Percentiles rank a stretch among this genome's conserved stretches.
These are phyloP conservation scores for Lumbricus terrestris DNA, from an alignment of 2,888 invertebrate species.

Conservation along the genomic window DNA sequence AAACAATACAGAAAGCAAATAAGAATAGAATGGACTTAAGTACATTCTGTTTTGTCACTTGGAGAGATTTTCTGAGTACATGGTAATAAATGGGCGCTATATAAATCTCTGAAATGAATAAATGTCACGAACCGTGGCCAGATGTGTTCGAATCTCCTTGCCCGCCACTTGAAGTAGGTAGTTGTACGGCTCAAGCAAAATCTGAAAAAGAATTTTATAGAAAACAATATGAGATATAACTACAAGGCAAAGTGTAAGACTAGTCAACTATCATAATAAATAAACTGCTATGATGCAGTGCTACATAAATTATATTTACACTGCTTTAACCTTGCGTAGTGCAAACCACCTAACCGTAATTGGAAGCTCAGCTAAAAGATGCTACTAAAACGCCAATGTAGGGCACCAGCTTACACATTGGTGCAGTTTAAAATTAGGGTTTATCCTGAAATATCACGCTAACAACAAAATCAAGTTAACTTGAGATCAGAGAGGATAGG, in stretches of 20 bases:
- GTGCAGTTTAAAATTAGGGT: neutral
- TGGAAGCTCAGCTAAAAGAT: no score
- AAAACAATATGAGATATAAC: neutral
- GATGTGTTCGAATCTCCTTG: conserved; percentile 83
- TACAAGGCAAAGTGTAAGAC: neutral
- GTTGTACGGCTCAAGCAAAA: conserved; percentile 70
- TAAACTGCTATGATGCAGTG: neutral
- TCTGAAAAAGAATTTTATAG: conserved; percentile 43
- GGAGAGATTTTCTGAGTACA: no score
- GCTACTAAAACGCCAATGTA: neutral
- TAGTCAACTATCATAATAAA: neutral
- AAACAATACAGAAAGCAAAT: no score
- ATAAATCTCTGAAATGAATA: no score
- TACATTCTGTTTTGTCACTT: conserved; percentile 23
- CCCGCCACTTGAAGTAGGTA: conserved; percentile 92
- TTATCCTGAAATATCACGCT: neutral
- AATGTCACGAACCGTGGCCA: conserved; percentile 66
- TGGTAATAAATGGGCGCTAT: no score
- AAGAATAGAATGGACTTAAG: neutral
- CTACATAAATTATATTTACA: neutral
- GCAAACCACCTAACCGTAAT: no score
- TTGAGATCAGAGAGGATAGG: neutral
- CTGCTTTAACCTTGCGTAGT: neutral
- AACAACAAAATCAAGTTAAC: neutral
- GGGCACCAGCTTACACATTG: neutral